Evolutionary conservation across 2,113 vertebrate species (phyloP), one percentile per base, ranked within the genome.

Genomic region (Telmatochromis bifrenatus): DNA sequence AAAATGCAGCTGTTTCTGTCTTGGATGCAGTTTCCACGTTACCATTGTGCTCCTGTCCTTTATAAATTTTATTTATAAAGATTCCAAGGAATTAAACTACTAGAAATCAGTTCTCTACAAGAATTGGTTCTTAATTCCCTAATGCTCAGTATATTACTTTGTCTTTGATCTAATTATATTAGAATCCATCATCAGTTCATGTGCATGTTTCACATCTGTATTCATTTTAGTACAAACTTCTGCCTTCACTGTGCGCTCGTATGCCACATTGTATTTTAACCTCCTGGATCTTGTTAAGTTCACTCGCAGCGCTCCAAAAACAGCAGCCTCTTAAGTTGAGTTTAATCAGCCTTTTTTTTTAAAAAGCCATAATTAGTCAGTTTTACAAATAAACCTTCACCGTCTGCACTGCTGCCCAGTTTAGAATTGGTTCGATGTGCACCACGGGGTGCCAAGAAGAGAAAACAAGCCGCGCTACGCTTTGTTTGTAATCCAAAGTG

Each of bases 61-160:
- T 56, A 26, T 56, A 56, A 26, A 14, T 26, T 14, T 14, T 0
- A 56, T 56, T 56, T 28, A 28, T 56, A 56, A 28, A 62, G 10
- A 62, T 35, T 62, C 31, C 17, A 62, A 62, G 31, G 0, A 62
- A 7, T 62, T n/a, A 35, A 35, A 62, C 6, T n/a, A 7, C 58
- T n/a, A n/a, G 58, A 35, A 35, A 62, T 35, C 31, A 35, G 31
- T 62, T 62, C 9, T 62, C 58, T 19, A 62, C 28, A 62, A 33
- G 5, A 62, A 62, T 62, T 1, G 0, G 15, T 62, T 62, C 17
- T 62, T n/a, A 19, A 62, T 7, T 35, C 31, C 2, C 31, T 1
- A 35, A 62, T 35, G 58, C 31, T 62, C 0, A 62, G 5, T 62
- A 49, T 49, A 17, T 75, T 49, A 42, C 70, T 75, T 75, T 75